These are phyloP conservation scores for Pipra filicauda DNA, from an alignment of 2,113 vertebrate genomes.

Conservation along the genomic window DNA sequence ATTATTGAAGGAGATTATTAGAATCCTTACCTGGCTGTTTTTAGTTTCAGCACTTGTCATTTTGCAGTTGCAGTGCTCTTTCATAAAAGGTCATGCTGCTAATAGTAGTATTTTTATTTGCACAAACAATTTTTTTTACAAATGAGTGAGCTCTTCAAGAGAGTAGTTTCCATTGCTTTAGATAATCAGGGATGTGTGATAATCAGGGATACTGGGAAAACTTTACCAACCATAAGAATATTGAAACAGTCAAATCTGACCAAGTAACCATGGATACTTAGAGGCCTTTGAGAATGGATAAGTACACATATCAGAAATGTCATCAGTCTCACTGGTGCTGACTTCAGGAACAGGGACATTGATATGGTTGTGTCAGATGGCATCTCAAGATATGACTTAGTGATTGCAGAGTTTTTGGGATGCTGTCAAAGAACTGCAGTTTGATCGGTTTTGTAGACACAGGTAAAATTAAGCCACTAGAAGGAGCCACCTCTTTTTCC, in stretches of 20 bases:
- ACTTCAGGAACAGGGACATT: neutral
- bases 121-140: neutral
- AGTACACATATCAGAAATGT: neutral
- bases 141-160: neutral
- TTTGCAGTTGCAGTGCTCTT: neutral
- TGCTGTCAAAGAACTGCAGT: neutral
- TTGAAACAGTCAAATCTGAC: neutral
- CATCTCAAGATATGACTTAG: neutral
- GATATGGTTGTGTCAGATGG: neutral
- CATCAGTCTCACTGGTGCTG: neutral
- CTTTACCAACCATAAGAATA: too few species aligned
- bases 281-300: neutral
- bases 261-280: neutral
- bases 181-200: neutral
- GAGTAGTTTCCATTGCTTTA: neutral
- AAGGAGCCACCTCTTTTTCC: rapidly evolving
- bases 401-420: neutral
- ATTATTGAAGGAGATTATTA: neutral
- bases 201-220: neutral
- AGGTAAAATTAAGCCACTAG: neutral
- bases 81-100: neutral
- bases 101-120: neutral
- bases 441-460: neutral
- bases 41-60: neutral
- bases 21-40: neutral